These are phyloP conservation scores for Notodonta dromedarius DNA, from an alignment of 2,888 invertebrate species.

Conservation along the genomic window DNA sequence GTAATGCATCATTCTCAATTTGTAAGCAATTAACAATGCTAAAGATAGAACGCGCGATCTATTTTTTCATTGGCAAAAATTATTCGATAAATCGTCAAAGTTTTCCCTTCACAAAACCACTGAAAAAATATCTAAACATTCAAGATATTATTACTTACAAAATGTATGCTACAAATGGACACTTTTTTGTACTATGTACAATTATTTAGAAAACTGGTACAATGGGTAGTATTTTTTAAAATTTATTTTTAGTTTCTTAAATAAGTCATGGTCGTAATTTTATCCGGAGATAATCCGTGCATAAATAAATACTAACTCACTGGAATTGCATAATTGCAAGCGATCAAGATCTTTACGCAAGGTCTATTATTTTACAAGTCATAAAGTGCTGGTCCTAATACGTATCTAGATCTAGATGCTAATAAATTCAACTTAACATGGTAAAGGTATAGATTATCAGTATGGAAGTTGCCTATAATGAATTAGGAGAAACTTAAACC, in stretches of 20 bases:
- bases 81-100: not conserved
- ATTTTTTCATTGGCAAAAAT: not conserved
- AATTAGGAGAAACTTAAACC: too few relatives aligned
- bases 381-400: not conserved
- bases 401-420: not conserved
- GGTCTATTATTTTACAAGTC: not conserved
- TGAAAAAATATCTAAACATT: too few relatives aligned
- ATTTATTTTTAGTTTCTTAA: not conserved
- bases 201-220: too few relatives aligned
- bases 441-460: too few relatives aligned
- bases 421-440: too few relatives aligned
- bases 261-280: not conserved
- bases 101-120: too few relatives aligned
- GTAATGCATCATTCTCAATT: conserved; percentile 14
- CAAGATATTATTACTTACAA: too few relatives aligned
- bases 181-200: too few relatives aligned
- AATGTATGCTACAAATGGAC: too few relatives aligned
- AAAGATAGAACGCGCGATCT: conserved; percentile 10
- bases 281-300: not conserved
- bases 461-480: too few relatives aligned
- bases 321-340: not conserved
- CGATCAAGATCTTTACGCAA: not conserved
- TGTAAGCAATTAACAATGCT: conserved; percentile 16
- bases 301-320: not conserved
- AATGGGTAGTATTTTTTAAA: too few relatives aligned